These are phyloP conservation scores for Galaxias olidus DNA, from an alignment of 2,797 vertebrate species.

Conservation along the genomic window DNA sequence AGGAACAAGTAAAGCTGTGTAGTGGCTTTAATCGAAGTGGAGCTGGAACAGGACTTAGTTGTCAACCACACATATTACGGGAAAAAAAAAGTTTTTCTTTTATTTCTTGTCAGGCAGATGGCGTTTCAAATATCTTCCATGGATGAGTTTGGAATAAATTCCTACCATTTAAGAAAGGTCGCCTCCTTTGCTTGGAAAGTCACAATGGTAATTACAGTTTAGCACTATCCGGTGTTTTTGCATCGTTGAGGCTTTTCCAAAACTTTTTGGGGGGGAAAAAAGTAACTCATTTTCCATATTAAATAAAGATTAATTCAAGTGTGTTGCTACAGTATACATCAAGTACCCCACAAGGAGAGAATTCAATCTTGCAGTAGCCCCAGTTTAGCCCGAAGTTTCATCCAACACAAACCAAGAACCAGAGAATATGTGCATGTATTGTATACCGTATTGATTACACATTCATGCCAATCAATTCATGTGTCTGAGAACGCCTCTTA, in stretches of 20 bases:
- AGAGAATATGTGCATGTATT: background rate
- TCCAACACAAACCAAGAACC: slow-evolving; percentile 17
- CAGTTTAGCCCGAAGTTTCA: slow-evolving; percentile 13
- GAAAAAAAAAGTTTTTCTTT: slow-evolving; percentile 19
- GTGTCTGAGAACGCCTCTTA: slow-evolving; percentile 26
- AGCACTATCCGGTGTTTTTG: slow-evolving; percentile 27
- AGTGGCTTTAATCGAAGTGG: slow-evolving; percentile 13
- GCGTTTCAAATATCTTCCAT: slow-evolving; percentile 32
- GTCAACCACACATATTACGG: slow-evolving; percentile 1
- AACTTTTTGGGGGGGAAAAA: too few species aligned
- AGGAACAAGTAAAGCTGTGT: background rate
- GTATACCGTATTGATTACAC: too few species aligned
- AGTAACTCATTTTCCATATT: too few species aligned
- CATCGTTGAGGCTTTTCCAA: slow-evolving; percentile 20
- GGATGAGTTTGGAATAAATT: slow-evolving; percentile 27
- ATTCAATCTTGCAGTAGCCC: slow-evolving; percentile 7
- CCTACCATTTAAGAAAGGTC: slow-evolving; percentile 30
- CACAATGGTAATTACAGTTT: slow-evolving; percentile 13
- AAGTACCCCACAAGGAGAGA: background rate
- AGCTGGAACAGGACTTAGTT: background rate
- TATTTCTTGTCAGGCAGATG: slow-evolving; percentile 21
- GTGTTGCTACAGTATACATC: background rate
- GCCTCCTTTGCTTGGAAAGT: slow-evolving; percentile 32
- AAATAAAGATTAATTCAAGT: too few species aligned
- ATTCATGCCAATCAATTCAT: slow-evolving; percentile 15